A percentile compares a stretch with the other conserved stretches of the same genome.
Evolutionary conservation across 1,140 invertebrate genomes (phyloP).

Genomic region (Heterodera schachtii): DNA sequence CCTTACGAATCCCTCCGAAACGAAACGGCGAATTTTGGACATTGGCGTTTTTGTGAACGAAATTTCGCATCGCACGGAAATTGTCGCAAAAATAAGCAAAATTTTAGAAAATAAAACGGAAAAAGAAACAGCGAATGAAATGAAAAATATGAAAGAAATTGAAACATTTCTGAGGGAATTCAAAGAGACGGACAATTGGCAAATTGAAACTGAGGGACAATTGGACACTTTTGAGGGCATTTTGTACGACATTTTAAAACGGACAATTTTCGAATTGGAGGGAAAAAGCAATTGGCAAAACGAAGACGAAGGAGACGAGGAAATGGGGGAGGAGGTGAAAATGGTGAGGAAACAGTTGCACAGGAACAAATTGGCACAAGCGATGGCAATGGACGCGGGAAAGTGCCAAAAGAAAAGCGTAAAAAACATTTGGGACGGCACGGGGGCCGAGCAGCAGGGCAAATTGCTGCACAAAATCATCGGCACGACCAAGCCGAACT

Average conservation of each 20-base stretch:
- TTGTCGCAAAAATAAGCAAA: neutral
- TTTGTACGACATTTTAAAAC: neutral
- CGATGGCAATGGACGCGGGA: neutral
- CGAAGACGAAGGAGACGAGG: neutral
- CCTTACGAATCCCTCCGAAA: neutral
- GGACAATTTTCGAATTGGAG: neutral
- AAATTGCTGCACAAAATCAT: neutral
- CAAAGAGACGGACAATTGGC: neutral
- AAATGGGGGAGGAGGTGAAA: neutral
- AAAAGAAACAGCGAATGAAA: neutral
- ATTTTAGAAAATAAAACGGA: neutral
- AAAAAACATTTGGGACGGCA: neutral
- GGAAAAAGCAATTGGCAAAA: neutral
- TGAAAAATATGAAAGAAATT: neutral
- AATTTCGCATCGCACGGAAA: neutral
- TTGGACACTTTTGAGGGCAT: neutral
- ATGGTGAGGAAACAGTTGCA: neutral
- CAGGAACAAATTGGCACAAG: slow-evolving; percentile 1
- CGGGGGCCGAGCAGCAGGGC: neutral
- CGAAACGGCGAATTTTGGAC: neutral
- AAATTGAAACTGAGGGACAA: neutral
- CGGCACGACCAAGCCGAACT: neutral
- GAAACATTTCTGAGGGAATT: neutral
- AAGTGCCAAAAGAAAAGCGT: neutral
- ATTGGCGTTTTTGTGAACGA: neutral